Evolutionary conservation across 2,797 vertebrate genomes (phyloP).

Genomic region (Oreochromis mossambicus): DNA sequence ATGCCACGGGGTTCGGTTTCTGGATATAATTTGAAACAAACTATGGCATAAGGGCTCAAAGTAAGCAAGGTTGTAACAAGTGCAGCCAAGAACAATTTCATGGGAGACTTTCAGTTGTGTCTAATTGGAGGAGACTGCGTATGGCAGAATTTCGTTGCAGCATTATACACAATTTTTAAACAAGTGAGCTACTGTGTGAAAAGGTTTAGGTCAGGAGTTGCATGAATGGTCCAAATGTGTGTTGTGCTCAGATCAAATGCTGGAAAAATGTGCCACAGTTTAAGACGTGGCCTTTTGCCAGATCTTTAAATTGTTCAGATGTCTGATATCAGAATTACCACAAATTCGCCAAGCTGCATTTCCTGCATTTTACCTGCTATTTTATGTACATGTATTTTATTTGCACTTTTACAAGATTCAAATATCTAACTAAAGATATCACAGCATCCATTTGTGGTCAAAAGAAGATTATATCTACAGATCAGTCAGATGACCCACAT

Average conservation of each 20-base stretch:
- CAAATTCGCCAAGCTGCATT: not conserved
- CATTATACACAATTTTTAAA: not conserved
- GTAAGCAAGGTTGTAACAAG: not conserved
- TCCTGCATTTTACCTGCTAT: not conserved
- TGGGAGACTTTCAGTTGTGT: constrained; percentile 6
- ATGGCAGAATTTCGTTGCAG: not conserved
- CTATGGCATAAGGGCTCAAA: constrained; percentile 16
- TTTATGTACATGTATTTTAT: not conserved
- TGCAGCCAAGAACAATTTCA: constrained; percentile 20
- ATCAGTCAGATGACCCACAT: not conserved
- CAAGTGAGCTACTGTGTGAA: not conserved
- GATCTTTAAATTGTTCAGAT: not conserved
- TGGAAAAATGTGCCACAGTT: not conserved
- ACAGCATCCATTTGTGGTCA: not conserved
- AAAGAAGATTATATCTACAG: not conserved
- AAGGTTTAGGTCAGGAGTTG: not conserved
- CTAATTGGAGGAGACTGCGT: not conserved
- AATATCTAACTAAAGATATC: not conserved
- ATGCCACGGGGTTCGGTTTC: constrained; percentile 2
- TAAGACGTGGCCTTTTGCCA: not conserved
- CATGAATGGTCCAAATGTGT: not conserved
- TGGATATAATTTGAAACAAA: constrained; percentile 29
- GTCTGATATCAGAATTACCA: not conserved
- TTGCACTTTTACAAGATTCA: not conserved
- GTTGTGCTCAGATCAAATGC: not conserved